phyloP scores from a whole-genome alignment of 2,888 invertebrate genomes.

The Harmothoe impar region DNA sequence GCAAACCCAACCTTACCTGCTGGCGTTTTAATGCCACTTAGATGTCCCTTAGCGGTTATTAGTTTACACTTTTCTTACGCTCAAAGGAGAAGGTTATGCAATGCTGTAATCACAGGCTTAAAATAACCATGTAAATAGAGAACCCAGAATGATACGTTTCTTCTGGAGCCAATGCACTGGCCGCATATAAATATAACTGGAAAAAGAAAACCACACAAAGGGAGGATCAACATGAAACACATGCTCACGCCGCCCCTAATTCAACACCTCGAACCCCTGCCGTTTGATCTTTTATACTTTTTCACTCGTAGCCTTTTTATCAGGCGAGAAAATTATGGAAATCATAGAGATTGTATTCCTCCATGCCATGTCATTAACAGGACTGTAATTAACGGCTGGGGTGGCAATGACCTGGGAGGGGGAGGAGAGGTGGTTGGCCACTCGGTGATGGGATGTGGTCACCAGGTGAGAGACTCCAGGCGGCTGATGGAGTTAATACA shows the following conservation, averaged over 20 bases:
- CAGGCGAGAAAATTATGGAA: neutral
- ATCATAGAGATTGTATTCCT: neutral
- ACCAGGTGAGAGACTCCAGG: neutral
- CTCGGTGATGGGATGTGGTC: neutral
- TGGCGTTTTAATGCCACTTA: neutral
- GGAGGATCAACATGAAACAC: neutral
- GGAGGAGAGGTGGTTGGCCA: neutral
- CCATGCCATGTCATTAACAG: neutral
- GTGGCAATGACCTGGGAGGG: neutral
- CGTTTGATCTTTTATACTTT: neutral
- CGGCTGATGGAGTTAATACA: slow-evolving; percentile 4
- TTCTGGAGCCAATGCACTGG: neutral
- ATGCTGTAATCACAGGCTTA: neutral
- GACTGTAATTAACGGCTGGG: neutral
- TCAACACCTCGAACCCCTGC: neutral
- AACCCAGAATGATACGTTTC: neutral
- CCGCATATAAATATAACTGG: neutral
- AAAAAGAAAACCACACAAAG: neutral
- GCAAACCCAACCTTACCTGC: too few species aligned
- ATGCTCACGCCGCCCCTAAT: neutral
- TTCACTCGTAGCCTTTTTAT: neutral
- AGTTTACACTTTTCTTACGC: neutral
- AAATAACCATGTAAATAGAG: neutral
- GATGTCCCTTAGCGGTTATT: neutral
- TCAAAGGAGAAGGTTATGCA: neutral